Evolutionary conservation across 2,797 vertebrate genomes (phyloP), one percentile per base, ranked within the genome.

Genomic region (Melanotaenia trifasciata): DNA sequence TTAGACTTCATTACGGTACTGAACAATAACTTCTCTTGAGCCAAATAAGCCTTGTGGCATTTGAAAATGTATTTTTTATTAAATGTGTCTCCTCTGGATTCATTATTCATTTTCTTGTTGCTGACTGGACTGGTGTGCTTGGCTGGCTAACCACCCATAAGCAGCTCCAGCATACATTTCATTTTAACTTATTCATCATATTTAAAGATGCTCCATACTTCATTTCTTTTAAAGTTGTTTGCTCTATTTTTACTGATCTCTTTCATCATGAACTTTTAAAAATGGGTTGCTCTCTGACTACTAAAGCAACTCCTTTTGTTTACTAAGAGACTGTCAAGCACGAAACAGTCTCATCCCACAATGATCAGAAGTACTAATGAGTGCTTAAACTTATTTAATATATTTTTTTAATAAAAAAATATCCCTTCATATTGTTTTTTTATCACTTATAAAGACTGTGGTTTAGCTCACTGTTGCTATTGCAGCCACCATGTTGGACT

Each of bases 51-150:
- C 73, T 75, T 22, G n/a, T 78, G 67, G 74, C 57, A 50, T 54
- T 72, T 76, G 58, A 70, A 81, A 84, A 80, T 83, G 50, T 50
- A n/a, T 65, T 74, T 74, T 32, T 84, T 83, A 67, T 84, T 81
- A 77, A 80, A 71, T 33, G n/a, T 64, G 45, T 63, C 73, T 54
- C 67, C 56, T 71, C 56, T 73, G 74, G 54, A 80, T 85, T 84
- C 75, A 85, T 88, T 85, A 83, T 88, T 88, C 54, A 81, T 78
- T 62, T 54, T 63, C 67, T 76, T 58, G 60, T 75, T 71, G 74
- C 80, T 84, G 81, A 79, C 58, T 84, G 54, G 70, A 74, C 60
- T 5, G 32, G 35, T 72, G 69, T 73, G 78, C 67, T 50, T 56
- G 61, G 30, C 7, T 68, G 66, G 74, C 58, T 63, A 77, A 79